Conservation (phyloP, 2,797 vertebrate species). For the Leuciscus waleckii region DNA sequence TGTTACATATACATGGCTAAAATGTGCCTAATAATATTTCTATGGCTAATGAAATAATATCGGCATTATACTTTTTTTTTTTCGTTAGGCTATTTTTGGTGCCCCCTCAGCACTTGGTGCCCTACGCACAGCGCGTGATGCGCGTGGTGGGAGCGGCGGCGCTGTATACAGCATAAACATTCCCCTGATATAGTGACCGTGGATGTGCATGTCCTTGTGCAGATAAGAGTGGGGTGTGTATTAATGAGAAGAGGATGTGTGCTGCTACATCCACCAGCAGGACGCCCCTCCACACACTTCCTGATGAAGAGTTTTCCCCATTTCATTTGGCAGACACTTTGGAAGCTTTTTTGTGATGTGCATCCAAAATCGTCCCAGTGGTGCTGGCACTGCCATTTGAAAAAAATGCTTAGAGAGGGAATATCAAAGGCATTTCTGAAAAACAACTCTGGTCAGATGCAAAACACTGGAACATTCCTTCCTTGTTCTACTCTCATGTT, state of each 20-base stretch:
- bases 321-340: slow-evolving; percentile 53
- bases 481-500: not conserved
- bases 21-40: too few relatives aligned
- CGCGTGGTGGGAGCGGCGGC: too few relatives aligned
- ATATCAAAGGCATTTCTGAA: slow-evolving; percentile 43
- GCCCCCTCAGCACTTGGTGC: too few relatives aligned
- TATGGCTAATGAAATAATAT: too few relatives aligned
- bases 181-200: slow-evolving; percentile 47
- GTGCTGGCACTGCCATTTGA: slow-evolving; percentile 44
- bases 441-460: slow-evolving; percentile 18
- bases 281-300: slow-evolving; percentile 57
- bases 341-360: slow-evolving; percentile 45
- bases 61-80: too few relatives aligned
- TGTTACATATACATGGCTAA: too few relatives aligned
- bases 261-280: slow-evolving; percentile 55
- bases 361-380: slow-evolving; percentile 51
- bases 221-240: slow-evolving; percentile 48
- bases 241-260: slow-evolving; percentile 56
- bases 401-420: slow-evolving; percentile 26
- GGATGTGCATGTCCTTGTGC: slow-evolving; percentile 23
- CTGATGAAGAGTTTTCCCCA: slow-evolving; percentile 48
- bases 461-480: slow-evolving; percentile 9
- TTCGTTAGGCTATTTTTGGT: too few relatives aligned
- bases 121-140: too few relatives aligned
- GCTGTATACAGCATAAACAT: slow-evolving; percentile 18